Conservation (phyloP, 2,113 vertebrate genomes). For the Trematomus loennbergii region DNA sequence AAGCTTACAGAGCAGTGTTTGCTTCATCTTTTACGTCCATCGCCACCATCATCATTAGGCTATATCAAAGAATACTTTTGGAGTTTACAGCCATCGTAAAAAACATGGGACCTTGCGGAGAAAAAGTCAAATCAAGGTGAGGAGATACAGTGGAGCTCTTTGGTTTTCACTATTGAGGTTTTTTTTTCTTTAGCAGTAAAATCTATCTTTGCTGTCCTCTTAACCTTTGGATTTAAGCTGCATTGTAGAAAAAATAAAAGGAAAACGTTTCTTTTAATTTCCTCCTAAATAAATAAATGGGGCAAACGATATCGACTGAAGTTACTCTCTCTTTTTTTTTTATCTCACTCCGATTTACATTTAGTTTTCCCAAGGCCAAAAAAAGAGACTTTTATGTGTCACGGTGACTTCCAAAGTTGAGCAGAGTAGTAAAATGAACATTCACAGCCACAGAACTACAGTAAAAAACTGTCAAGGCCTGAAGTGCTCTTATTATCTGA, state of each 20-base stretch:
- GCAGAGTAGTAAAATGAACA: slow-evolving; percentile 69
- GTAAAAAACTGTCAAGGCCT: slow-evolving; percentile 71
- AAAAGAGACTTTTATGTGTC: slow-evolving; percentile 33
- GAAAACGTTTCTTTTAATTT: slow-evolving; percentile 60
- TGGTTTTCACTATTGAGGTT: slow-evolving; percentile 88
- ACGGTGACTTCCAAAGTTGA: slow-evolving; percentile 61
- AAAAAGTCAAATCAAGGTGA: slow-evolving; percentile 62
- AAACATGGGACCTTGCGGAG: slow-evolving; percentile 67
- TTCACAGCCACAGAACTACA: slow-evolving; percentile 77
- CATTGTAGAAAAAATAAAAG: slow-evolving; percentile 82
- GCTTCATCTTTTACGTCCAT: slow-evolving; percentile 50
- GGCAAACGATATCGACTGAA: slow-evolving; percentile 55
- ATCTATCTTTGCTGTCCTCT: slow-evolving; percentile 82
- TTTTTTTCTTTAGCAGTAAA: slow-evolving; percentile 77
- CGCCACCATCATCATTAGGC: slow-evolving; percentile 44
- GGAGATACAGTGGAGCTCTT: slow-evolving; percentile 82
- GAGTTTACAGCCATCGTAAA: slow-evolving; percentile 61
- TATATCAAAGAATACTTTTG: slow-evolving; percentile 69
- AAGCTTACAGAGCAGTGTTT: slow-evolving; percentile 68
- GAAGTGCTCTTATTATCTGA: slow-evolving; percentile 65
- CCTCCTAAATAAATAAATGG: slow-evolving; percentile 57
- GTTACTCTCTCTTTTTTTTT: slow-evolving; percentile 44
- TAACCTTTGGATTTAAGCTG: slow-evolving; percentile 89
- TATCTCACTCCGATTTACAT: slow-evolving; percentile 31
- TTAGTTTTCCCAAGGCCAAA: slow-evolving; percentile 64